Conservation (phyloP, 2,888 invertebrate species). For the Axea sp. region DNA sequence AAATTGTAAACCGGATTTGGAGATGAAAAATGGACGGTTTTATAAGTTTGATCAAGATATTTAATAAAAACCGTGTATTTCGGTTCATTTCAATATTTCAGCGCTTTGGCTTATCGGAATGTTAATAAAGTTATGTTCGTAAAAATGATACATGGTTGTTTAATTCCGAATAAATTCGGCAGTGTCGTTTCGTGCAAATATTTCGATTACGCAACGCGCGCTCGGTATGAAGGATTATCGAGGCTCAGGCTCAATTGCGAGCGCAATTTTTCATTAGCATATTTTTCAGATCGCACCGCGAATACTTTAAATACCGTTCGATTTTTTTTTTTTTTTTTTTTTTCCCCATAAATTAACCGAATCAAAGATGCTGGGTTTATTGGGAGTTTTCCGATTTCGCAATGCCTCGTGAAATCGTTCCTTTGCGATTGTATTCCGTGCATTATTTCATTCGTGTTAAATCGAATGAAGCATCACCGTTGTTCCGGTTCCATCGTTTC, state of each 20-base stretch:
- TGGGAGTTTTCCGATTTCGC: too few relatives aligned
- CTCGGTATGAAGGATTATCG: conserved; percentile 3
- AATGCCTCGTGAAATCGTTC: too few relatives aligned
- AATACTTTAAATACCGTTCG: too few relatives aligned
- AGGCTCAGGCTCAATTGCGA: background rate
- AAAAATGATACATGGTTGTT: conserved; percentile 51
- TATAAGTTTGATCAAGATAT: conserved; percentile 58
- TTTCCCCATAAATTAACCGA: too few relatives aligned
- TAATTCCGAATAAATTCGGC: conserved; percentile 31
- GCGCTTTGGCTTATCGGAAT: conserved; percentile 50
- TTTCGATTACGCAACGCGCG: conserved; percentile 27
- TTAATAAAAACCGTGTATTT: conserved; percentile 53
- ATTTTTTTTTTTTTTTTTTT: too few relatives aligned
- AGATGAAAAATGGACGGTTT: conserved; percentile 53
- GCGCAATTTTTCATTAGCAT: too few relatives aligned
- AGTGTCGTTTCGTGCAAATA: conserved; percentile 17
- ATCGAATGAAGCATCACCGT: too few relatives aligned
- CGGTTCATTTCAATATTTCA: conserved; percentile 57
- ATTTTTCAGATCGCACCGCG: too few relatives aligned
- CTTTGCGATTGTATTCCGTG: too few relatives aligned
- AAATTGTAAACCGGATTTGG: conserved; percentile 52
- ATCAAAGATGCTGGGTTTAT: too few relatives aligned
- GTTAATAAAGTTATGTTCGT: conserved; percentile 54
- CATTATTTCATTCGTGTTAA: too few relatives aligned
- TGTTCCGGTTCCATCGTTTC: too few relatives aligned